Evolutionary conservation across 2,113 vertebrate species (phyloP).

Genomic region (Dipodomys stephensi): DNA sequence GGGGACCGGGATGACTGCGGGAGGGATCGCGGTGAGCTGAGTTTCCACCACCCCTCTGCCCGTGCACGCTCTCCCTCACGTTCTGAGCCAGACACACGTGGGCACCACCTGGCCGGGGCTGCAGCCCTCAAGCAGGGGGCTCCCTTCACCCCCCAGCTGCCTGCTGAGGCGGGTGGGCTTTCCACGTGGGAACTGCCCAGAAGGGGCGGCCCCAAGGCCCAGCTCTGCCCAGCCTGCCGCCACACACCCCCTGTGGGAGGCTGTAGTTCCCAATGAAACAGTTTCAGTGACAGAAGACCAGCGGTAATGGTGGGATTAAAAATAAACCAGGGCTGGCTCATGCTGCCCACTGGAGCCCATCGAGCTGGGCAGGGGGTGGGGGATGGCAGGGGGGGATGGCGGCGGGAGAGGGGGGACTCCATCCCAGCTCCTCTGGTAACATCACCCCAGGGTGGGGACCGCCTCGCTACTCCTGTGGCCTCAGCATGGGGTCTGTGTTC

Average conservation of each 20-base stretch:
- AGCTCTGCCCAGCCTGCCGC: neutral
- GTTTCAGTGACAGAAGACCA: constrained; percentile 67
- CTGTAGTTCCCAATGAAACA: constrained; percentile 68
- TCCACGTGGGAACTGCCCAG: neutral
- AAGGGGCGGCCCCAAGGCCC: neutral
- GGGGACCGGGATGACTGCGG: neutral
- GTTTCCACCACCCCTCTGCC: neutral
- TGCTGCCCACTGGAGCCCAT: constrained; percentile 7
- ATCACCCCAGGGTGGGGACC: neutral
- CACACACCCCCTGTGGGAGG: neutral
- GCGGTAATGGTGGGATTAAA: constrained; percentile 60
- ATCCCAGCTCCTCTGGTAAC: constrained; percentile 33
- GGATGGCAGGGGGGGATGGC: too few species aligned
- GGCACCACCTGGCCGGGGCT: neutral
- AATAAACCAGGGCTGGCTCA: constrained; percentile 64
- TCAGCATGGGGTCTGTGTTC: accelerated
- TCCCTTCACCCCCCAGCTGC: neutral
- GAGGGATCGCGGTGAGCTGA: too few species aligned
- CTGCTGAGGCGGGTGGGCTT: neutral
- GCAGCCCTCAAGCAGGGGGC: neutral
- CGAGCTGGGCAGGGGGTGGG: neutral
- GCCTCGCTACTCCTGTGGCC: neutral
- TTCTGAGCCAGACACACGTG: neutral
- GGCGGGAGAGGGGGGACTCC: neutral
- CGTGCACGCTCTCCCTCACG: accelerated